Base-by-base conservation (phyloP, 1,140 invertebrate genomes). In the Drosophila aff. region DNA sequence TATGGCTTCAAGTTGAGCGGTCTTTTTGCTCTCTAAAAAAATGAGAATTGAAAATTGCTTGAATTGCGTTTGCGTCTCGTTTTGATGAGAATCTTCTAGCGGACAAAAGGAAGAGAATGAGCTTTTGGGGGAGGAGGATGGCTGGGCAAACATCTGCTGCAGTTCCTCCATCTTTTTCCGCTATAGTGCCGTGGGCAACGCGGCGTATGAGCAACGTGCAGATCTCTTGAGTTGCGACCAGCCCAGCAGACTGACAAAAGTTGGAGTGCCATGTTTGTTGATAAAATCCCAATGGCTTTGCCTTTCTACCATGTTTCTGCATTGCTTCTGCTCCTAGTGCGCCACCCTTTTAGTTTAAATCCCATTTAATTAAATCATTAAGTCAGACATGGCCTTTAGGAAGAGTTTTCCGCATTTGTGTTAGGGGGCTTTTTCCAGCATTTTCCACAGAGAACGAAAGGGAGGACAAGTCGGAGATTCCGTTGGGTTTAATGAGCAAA, bases 1-100 rank as follows among this genome's bases (percentile, higher is more conserved):
- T 28, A 55, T 43, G 50, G 52, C 41, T 43, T 33, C 40, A 53
- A 50, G 59, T 46, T 23, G 36, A 43, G 55, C 46, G 40, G 58
- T 50, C 31, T 73, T 52, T 23, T 11, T 60, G 58, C 44, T 63
- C 61, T 46, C 46, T 26, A 69, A 62, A 67, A 55, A 66, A 86
- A 78, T 66, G 72, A 72, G 87, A 87, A 89, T 87, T 81, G 83
- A 89, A 89, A 87, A 87, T 89, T 81, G 84, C 84, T 83, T 75
- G 65, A 87, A 87, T 87, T 89, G 84, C 84, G 82, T 77, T 87
- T 81, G 36, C 28, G n/a, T 76, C 33, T 59, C 62, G 59, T 46
- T 62, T 46, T 52, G 58, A 62, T 71, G 46, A 52, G 40, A 62
- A 50, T 44, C 66, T 28, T 28, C 31, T n/a, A 16, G 41, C 15